Base-by-base conservation (phyloP, 2,888 invertebrate species). In the Halictus ligatus region DNA sequence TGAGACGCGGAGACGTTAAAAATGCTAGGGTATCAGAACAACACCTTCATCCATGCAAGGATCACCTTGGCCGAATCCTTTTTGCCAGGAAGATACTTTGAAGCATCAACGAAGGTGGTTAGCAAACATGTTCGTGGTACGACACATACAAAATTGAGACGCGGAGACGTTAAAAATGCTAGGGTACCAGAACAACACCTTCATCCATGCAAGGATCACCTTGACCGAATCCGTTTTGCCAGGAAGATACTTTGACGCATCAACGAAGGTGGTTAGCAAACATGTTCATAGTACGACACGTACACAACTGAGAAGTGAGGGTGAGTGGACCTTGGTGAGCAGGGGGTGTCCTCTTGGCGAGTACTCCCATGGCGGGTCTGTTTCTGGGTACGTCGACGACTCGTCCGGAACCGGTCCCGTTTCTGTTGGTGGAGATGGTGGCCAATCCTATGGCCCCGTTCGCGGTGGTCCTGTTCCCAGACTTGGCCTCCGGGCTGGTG, bases 281-380 rank as follows among this genome's bases (percentile, higher is more conserved):
- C 69, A 40, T 69, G 40, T 69, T 54, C 35, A 13, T 29, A 83
- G 95, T 50, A 54, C 54, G 97, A 40, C 96, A 95, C 93, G 95
- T 95, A 92, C 96, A 95, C 81, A 97, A 96, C 93, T 97, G 98
- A 84, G 97, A 96, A 40, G 97, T 96, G 46, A 97, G 96, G 1
- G 97, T 97, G 43, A 97, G 95, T 21, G 97, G 96, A 35, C 97
- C 97, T 29, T 97, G 95, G 74, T 95, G 96, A 76, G 96, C 96
- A 75, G 96, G 92, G 93, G 96, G 96, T 69, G 96, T 95, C 83
- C 96, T 96, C 91, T 96, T 95, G 77, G 96, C 95, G 88, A 96
- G 94, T 80, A 96, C 95, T 86, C 96, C 94, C 84, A 96, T 96
- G 91, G 96, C 95, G 71, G 96, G 95, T 90, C 96, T 96, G 35